Percentiles rank a stretch among this genome's conserved stretches.
phyloP scores from a whole-genome alignment of 2,113 vertebrate genomes.

The Bubo scandiacus region DNA sequence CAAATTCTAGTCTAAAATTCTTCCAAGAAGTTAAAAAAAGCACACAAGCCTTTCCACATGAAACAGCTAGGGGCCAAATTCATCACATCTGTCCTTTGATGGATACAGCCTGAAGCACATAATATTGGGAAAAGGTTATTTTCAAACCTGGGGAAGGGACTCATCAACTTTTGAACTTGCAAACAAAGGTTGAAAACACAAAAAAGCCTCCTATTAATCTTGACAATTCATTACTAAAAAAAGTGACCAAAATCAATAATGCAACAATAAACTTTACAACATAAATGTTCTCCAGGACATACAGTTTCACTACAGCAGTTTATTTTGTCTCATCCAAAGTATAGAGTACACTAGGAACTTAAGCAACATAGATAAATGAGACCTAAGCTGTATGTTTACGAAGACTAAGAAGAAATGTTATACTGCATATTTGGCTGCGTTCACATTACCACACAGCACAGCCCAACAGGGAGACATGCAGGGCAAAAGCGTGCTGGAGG shows the following conservation, averaged over 20 bases:
- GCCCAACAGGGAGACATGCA: neutral
- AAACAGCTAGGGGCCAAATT: neutral
- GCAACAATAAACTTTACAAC: neutral
- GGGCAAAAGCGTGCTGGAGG: neutral
- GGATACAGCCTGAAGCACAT: neutral
- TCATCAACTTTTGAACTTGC: neutral
- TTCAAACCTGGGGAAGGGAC: neutral
- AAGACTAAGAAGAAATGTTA: neutral
- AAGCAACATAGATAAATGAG: neutral
- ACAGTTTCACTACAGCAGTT: neutral
- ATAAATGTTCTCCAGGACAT: neutral
- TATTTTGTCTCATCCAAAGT: neutral
- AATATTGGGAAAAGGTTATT: neutral
- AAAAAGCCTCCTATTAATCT: neutral
- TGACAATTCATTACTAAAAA: neutral
- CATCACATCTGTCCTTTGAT: neutral
- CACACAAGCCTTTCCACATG: neutral
- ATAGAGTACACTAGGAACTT: neutral
- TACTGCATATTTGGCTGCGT: neutral
- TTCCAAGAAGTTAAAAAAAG: neutral
- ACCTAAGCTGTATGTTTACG: neutral
- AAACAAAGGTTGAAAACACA: neutral
- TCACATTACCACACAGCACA: neutral
- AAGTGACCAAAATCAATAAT: neutral
- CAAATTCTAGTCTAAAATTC: neutral